Evolutionary conservation across 2,888 invertebrate species (phyloP).

Genomic region (Erynnis tages): DNA sequence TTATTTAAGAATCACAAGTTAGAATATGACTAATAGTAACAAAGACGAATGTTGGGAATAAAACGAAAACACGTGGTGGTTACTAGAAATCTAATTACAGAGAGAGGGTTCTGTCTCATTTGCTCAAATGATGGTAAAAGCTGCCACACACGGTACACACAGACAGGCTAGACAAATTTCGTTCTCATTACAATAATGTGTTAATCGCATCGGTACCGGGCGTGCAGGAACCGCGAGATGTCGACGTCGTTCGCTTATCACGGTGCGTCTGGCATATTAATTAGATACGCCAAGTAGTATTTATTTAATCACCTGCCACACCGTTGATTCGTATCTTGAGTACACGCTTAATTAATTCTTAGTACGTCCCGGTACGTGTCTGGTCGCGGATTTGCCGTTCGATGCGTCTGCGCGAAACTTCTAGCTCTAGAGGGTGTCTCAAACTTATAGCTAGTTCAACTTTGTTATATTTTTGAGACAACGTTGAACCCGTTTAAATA

Average conservation of each 20-base stretch:
- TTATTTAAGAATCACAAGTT: too few relatives aligned
- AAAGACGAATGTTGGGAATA: too few relatives aligned
- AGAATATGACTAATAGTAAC: too few relatives aligned
- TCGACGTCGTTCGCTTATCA: slow-evolving; percentile 61
- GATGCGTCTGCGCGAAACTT: slow-evolving; percentile 24
- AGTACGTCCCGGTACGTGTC: slow-evolving; percentile 51
- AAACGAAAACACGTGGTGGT: too few relatives aligned
- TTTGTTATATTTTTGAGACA: too few relatives aligned
- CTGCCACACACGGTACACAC: slow-evolving; percentile 24
- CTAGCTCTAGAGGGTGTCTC: too few relatives aligned
- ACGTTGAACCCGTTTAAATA: too few relatives aligned
- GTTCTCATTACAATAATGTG: slow-evolving; percentile 58
- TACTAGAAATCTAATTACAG: too few relatives aligned
- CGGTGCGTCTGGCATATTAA: slow-evolving; percentile 77
- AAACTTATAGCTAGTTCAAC: too few relatives aligned
- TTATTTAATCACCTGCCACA: slow-evolving; percentile 77
- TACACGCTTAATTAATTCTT: slow-evolving; percentile 70
- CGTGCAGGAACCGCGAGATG: slow-evolving; percentile 62
- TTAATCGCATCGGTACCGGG: slow-evolving; percentile 58
- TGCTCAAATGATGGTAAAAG: not conserved
- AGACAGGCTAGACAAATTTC: slow-evolving; percentile 55
- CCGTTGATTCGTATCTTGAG: slow-evolving; percentile 65
- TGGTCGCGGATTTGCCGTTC: slow-evolving; percentile 40
- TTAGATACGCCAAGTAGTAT: slow-evolving; percentile 73
- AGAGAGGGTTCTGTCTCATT: too few relatives aligned